Evolutionary conservation across 2,888 invertebrate species (phyloP).

Genomic region (Arrhopalites spinosus): DNA sequence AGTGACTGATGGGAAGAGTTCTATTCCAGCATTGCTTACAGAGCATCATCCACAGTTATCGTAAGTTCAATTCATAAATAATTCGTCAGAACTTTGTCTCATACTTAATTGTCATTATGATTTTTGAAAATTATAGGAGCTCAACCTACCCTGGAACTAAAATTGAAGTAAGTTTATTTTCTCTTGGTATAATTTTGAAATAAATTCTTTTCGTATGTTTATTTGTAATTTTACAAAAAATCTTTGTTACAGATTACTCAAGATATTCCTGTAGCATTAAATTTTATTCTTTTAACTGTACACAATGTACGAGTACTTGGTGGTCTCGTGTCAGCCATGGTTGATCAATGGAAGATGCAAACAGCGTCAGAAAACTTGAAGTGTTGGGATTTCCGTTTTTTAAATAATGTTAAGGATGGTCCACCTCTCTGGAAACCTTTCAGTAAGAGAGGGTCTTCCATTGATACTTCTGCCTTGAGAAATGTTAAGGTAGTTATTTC

Average conservation of each 20-base stretch:
- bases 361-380: constrained; percentile 46
- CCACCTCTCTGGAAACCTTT: constrained; percentile 38
- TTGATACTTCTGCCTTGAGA: background rate
- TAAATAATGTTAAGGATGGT: constrained; percentile 15
- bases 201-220: no score
- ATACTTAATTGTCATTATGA: background rate
- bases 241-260: constrained; percentile 5
- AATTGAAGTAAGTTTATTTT: constrained; percentile 10
- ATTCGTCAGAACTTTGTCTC: no score
- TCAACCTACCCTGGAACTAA: constrained; percentile 34
- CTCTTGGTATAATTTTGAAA: no score
- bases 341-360: constrained; percentile 51
- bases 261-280: constrained; percentile 19
- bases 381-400: constrained; percentile 45
- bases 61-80: constrained; percentile 31
- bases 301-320: constrained; percentile 43
- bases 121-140: constrained; percentile 18
- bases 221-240: no score
- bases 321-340: constrained; percentile 47
- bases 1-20: constrained; percentile 51
- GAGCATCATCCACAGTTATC: constrained; percentile 42
- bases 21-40: constrained; percentile 42
- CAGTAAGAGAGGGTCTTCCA: background rate
- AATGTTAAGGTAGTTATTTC: constrained; percentile 29
- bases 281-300: constrained; percentile 9